A percentile compares a stretch with the other conserved stretches of the same genome.
These are phyloP conservation scores for Agrochola lychnidis DNA, from an alignment of 2,888 invertebrate species.

Conservation along the genomic window DNA sequence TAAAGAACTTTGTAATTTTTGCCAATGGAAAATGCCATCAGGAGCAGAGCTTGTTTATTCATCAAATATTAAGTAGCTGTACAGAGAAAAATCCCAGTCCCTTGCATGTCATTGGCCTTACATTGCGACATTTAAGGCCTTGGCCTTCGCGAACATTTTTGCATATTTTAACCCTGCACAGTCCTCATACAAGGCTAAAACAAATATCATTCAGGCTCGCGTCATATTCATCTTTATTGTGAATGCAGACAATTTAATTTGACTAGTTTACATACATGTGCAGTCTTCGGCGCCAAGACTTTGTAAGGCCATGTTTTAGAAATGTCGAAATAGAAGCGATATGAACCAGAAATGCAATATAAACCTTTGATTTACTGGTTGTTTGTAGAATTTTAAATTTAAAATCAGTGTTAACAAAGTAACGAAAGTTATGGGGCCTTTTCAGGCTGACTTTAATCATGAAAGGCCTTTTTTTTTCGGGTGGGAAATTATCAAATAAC, in stretches of 20 bases:
- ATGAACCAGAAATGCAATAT: neutral
- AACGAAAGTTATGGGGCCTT: too few relatives aligned
- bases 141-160: constrained; percentile 19
- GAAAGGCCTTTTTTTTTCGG: too few relatives aligned
- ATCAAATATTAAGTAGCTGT: too few relatives aligned
- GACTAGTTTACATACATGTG: constrained; percentile 18
- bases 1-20: neutral
- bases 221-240: constrained; percentile 7
- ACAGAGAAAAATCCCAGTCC: neutral
- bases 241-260: constrained; percentile 22
- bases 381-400: neutral
- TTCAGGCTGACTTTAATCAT: too few relatives aligned
- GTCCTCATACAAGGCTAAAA: constrained; percentile 10
- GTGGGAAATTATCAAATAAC: too few relatives aligned
- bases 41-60: neutral
- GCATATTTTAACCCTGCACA: constrained; percentile 37
- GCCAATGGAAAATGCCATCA: neutral
- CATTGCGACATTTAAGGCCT: neutral
- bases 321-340: too few relatives aligned
- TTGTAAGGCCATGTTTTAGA: neutral
- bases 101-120: constrained; percentile 13
- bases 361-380: neutral
- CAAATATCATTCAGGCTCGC: constrained; percentile 14
- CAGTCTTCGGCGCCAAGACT: neutral
- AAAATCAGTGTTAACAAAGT: neutral